phyloP scores from a whole-genome alignment of 2,888 invertebrate species.

The Pediacus dermestoides region DNA sequence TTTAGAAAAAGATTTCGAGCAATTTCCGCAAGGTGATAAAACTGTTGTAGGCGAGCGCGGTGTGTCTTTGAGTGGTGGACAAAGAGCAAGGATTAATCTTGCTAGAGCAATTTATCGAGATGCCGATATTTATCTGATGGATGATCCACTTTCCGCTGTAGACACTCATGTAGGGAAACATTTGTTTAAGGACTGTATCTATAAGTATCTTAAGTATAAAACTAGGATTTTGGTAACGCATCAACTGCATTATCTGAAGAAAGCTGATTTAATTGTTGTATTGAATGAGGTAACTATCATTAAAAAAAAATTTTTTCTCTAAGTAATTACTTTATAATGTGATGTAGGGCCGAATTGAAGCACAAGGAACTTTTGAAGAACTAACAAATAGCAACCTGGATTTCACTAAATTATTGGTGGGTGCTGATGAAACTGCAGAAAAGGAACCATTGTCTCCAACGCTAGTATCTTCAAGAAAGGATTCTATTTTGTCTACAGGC shows the following conservation, averaged over 20 bases:
- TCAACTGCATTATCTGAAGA: slow-evolving; percentile 61
- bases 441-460: slow-evolving; percentile 10
- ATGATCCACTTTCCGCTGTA: slow-evolving; percentile 76
- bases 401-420: slow-evolving; percentile 53
- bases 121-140: slow-evolving; percentile 70
- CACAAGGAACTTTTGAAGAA: slow-evolving; percentile 59
- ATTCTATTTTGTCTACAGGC: slow-evolving; percentile 28
- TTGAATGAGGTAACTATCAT: slow-evolving; percentile 53
- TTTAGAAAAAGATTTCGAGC: slow-evolving; percentile 63
- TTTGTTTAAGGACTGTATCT: slow-evolving; percentile 69
- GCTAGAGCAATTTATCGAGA: slow-evolving; percentile 72
- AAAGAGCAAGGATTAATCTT: slow-evolving; percentile 72
- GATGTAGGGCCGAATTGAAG: slow-evolving; percentile 56
- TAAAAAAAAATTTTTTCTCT: no score
- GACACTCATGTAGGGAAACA: slow-evolving; percentile 70
- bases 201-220: slow-evolving; percentile 53
- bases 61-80: slow-evolving; percentile 71
- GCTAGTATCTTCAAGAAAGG: slow-evolving; percentile 16
- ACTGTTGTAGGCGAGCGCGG: slow-evolving; percentile 76
- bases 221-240: slow-evolving; percentile 66
- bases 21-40: slow-evolving; percentile 66
- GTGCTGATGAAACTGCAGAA: slow-evolving; percentile 23
- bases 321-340: no score
- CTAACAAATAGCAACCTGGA: slow-evolving; percentile 57
- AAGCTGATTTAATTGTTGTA: slow-evolving; percentile 53